Evolutionary conservation across 2,888 invertebrate species (phyloP).

Genomic region (Drosophila pseudotalamancana): DNA sequence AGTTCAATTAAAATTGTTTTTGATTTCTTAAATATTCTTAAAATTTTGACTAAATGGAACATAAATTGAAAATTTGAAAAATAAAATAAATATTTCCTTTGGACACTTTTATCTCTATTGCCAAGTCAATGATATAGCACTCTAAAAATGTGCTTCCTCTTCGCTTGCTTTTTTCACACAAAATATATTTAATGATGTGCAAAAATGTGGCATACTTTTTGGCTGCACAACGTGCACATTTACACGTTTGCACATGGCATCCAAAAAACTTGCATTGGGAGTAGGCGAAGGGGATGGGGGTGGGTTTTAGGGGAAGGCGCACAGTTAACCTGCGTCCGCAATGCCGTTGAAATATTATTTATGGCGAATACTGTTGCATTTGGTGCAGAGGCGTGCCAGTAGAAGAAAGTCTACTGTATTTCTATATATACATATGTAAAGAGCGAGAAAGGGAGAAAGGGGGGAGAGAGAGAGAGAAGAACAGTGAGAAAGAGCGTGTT

Average conservation of each 20-base stretch:
- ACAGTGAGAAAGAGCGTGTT: neutral
- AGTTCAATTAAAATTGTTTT: no score
- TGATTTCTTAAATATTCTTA: no score
- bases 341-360: slow-evolving; percentile 75
- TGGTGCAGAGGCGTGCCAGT: slow-evolving; percentile 51
- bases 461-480: neutral
- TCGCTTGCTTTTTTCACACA: slow-evolving; percentile 5
- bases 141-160: slow-evolving; percentile 9
- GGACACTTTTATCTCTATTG: neutral
- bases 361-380: slow-evolving; percentile 70
- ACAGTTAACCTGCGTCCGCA: slow-evolving; percentile 59
- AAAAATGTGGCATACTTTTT: slow-evolving; percentile 56
- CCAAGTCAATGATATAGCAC: neutral
- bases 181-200: slow-evolving; percentile 58
- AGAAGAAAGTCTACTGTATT: neutral
- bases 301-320: neutral
- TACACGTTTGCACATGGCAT: slow-evolving; percentile 46
- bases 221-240: slow-evolving; percentile 37
- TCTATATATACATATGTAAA: neutral
- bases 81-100: neutral
- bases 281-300: neutral
- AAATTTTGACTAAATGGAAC: no score
- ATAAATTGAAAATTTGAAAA: neutral
- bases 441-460: neutral
- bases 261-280: slow-evolving; percentile 1